Percentiles rank a stretch among this genome's conserved stretches.
Evolutionary conservation across 1,140 invertebrate species (phyloP).

Genomic region (Drosophila persimilis): DNA sequence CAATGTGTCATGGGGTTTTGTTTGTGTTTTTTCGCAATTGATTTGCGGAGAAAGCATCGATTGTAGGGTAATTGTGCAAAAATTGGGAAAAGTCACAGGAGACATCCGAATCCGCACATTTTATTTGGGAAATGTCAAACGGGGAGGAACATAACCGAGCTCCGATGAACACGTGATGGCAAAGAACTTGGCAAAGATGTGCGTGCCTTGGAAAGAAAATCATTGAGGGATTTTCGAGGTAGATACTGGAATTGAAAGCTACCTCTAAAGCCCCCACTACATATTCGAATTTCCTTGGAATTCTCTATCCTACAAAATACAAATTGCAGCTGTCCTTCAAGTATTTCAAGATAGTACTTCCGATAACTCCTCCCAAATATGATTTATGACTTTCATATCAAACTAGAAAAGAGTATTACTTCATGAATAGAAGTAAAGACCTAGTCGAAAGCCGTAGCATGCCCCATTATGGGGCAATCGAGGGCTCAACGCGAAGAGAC

Average conservation of each 20-base stretch:
- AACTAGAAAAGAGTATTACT: conserved; percentile 14
- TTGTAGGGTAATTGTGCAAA: conserved; percentile 80
- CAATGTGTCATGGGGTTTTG: conserved; percentile 80
- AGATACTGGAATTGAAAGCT: too few species aligned
- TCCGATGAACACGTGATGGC: conserved; percentile 33
- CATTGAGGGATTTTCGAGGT: background rate
- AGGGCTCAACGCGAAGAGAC: conserved; percentile 21
- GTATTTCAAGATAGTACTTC: background rate
- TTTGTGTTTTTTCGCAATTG: conserved; percentile 80
- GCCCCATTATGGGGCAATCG: conserved; percentile 33
- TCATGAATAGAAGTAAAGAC: conserved; percentile 19
- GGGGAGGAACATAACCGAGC: conserved; percentile 39
- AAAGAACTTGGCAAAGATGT: conserved; percentile 5
- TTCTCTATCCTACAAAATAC: too few species aligned
- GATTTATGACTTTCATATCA: conserved; percentile 11
- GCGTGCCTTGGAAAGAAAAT: background rate
- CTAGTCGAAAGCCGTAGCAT: background rate
- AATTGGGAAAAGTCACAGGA: conserved; percentile 78
- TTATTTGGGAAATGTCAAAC: conserved; percentile 46
- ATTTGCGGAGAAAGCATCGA: conserved; percentile 81
- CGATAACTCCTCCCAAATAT: conserved; percentile 11
- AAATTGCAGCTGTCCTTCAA: background rate
- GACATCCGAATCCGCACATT: conserved; percentile 4
- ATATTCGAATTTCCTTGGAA: too few species aligned
- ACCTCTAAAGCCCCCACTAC: too few species aligned